Evolutionary conservation across 2,797 vertebrate species (phyloP).

Genomic region (Hydrolagus colliei): DNA sequence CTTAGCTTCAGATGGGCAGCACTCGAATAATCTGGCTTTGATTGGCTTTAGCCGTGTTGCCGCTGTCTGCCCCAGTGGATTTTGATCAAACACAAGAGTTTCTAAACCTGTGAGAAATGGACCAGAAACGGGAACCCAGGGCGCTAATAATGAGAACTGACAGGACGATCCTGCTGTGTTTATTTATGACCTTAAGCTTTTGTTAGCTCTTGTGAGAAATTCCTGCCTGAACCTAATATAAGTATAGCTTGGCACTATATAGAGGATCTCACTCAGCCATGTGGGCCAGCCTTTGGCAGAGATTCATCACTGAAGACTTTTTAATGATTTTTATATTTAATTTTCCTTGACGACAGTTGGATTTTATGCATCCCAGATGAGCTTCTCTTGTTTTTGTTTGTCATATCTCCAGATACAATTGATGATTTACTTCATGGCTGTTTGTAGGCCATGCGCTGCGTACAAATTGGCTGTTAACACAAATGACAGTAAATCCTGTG

Average conservation of each 20-base stretch:
- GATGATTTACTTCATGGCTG: too few species aligned
- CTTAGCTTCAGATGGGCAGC: not conserved
- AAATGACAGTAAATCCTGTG: too few species aligned
- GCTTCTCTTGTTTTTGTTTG: not conserved
- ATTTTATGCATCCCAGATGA: not conserved
- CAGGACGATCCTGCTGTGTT: slow-evolving; percentile 65
- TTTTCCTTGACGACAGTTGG: not conserved
- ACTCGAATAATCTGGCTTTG: not conserved
- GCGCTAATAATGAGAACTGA: slow-evolving; percentile 70
- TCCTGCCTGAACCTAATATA: slow-evolving; percentile 63
- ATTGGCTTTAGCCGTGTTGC: not conserved
- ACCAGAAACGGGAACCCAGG: slow-evolving; percentile 56
- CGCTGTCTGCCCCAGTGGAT: slow-evolving; percentile 12
- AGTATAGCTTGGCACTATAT: slow-evolving; percentile 57
- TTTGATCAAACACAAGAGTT: slow-evolving; percentile 40
- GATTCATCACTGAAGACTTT: slow-evolving; percentile 42
- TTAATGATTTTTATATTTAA: slow-evolving; percentile 19
- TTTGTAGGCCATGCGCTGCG: too few species aligned
- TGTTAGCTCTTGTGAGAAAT: slow-evolving; percentile 70
- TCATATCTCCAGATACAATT: not conserved
- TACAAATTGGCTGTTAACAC: too few species aligned
- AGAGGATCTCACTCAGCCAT: slow-evolving; percentile 53
- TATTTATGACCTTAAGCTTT: slow-evolving; percentile 75
- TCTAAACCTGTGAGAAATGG: slow-evolving; percentile 56
- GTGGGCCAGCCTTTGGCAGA: slow-evolving; percentile 51